Evolutionary conservation across 2,888 invertebrate species (phyloP).

Genomic region (Cerastoderma edule): DNA sequence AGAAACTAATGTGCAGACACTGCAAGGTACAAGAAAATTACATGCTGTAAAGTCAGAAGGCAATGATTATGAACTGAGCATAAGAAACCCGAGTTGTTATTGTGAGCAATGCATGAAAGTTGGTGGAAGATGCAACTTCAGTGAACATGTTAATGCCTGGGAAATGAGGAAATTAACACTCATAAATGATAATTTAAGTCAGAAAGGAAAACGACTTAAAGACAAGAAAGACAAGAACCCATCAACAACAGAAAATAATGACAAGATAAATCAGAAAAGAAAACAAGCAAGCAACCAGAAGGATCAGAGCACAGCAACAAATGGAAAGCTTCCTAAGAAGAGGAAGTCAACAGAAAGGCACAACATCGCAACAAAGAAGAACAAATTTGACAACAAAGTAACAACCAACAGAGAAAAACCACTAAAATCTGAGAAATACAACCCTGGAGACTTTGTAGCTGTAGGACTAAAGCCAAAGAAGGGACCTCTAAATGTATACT

Average conservation of each 20-base stretch:
- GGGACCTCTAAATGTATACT: conserved; percentile 36
- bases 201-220: conserved; percentile 17
- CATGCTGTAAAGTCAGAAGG: conserved; percentile 29
- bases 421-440: conserved; percentile 2
- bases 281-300: conserved; percentile 10
- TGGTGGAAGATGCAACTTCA: conserved; percentile 13
- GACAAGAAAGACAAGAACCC: not conserved
- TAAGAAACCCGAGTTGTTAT: conserved; percentile 29
- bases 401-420: conserved; percentile 21
- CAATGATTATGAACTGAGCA: conserved; percentile 27
- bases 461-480: conserved; percentile 42
- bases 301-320: not conserved
- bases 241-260: conserved; percentile 23
- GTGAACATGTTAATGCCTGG: conserved; percentile 26
- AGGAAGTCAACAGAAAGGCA: conserved; percentile 30
- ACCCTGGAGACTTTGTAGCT: conserved; percentile 35
- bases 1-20: conserved; percentile 31
- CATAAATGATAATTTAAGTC: conserved; percentile 10
- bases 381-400: conserved; percentile 12
- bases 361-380: no score
- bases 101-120: conserved; percentile 18
- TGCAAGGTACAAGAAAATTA: conserved; percentile 34
- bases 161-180: conserved; percentile 18
- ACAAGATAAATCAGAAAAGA: not conserved
- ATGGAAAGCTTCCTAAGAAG: conserved; percentile 20